A percentile compares a stretch with the other conserved stretches of the same genome.
Conservation (phyloP, 2,113 vertebrate genomes). For the Apteryx mantelli region DNA sequence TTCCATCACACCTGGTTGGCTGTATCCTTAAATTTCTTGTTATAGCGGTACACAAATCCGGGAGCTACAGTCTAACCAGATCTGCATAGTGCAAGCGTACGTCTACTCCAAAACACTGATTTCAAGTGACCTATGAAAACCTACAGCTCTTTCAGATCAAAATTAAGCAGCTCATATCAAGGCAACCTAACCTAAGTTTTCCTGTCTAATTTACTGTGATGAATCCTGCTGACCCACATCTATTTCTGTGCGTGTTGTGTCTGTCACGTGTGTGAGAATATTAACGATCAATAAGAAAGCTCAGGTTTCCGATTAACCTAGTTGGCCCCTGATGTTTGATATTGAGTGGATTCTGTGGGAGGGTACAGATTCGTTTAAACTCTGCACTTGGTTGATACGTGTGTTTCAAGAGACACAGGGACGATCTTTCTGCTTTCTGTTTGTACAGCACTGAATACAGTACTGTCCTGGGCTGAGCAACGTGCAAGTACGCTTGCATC, state of each 20-base stretch:
- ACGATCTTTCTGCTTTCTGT: background rate
- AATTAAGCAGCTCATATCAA: background rate
- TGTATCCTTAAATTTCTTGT: background rate
- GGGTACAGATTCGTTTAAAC: background rate
- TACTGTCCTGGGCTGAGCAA: background rate
- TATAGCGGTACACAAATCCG: background rate
- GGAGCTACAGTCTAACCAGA: background rate
- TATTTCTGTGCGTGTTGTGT: background rate
- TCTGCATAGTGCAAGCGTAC: background rate
- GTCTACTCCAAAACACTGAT: background rate
- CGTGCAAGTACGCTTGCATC: background rate
- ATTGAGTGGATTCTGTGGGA: background rate
- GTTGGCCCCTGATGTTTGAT: background rate
- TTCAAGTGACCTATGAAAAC: background rate
- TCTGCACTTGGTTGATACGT: background rate
- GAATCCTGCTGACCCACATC: background rate
- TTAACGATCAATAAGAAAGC: background rate
- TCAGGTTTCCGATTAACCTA: background rate
- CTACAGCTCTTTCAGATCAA: background rate
- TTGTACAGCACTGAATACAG: background rate
- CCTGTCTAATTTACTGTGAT: background rate
- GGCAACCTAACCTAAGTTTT: background rate
- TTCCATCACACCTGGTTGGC: background rate
- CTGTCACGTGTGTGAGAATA: background rate
- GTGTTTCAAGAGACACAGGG: background rate